Base-by-base conservation (phyloP, 2,888 invertebrate species). In the Drosophila cognata region DNA sequence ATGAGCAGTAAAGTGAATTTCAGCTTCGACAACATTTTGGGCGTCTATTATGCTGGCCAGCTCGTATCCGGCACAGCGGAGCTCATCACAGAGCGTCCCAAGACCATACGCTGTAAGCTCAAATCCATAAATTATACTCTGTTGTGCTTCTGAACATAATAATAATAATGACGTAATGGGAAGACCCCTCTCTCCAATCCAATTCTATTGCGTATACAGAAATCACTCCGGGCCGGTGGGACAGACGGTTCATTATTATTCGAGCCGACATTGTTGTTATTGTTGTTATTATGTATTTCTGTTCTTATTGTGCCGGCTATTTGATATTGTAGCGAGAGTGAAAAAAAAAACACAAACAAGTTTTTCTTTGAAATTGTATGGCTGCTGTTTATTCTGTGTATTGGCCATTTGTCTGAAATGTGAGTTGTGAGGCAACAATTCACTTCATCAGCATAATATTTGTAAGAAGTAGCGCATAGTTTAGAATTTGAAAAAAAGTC, bases 41-140 rank as follows among this genome's bases (percentile, higher is more conserved):
- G 91, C n/a, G 91, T 93, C 48, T 93, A 90, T 62, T 93, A 92
- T 85, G 92, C 92, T 70, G 93, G 93, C 29, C 93, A 93, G 72
- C 77, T 89, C 41, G 83, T 93, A 41, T 92, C 93, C 71, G 93
- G 93, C 28, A 88, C 91, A 55, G 92, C 92, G 31, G 92, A 92
- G 68, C 82, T 93, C 66, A 87, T 89, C 73, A 93, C 93, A 28
- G 88, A 89, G 51, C 91, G 92, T 60, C 91, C 93, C n/a, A 93
- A 93, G 79, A 92, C 92, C 43, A 92, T 93, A 79, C 91, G 93
- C 77, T 93, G 93, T 93, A 89, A 77, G 57, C 18, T 25, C 13
- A 38, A 57, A 31, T 21, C 69, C 65, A 55, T 76, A 66, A 71
- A 63, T 65, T 52, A 57, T 41, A 60, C 13, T 64, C 57, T 31